A percentile compares a stretch with the other conserved stretches of the same genome.
These are phyloP conservation scores for Silvanus unidentatus DNA, from an alignment of 2,888 invertebrate genomes.

Conservation along the genomic window DNA sequence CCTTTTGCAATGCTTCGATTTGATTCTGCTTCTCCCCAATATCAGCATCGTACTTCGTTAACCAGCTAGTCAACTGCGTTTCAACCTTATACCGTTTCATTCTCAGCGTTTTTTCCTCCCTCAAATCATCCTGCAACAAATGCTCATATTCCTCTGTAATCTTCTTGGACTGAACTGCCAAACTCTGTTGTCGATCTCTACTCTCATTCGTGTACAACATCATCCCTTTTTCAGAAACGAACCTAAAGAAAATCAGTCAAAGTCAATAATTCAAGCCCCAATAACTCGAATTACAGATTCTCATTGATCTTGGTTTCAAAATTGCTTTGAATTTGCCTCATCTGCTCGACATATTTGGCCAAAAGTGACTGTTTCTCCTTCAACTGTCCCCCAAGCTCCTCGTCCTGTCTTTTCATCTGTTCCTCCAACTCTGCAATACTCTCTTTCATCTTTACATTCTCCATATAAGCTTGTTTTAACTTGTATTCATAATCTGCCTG, in stretches of 20 bases:
- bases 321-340: constrained; percentile 23
- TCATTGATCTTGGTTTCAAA: constrained; percentile 23
- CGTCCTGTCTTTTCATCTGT: constrained; percentile 26
- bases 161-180: constrained; percentile 50
- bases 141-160: constrained; percentile 45
- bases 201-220: constrained; percentile 49
- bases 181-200: constrained; percentile 45
- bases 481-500: neutral
- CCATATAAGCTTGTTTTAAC: neutral
- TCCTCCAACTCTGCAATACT: constrained; percentile 25
- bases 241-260: constrained; percentile 10
- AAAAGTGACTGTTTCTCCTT: constrained; percentile 26
- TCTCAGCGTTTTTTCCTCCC: constrained; percentile 51
- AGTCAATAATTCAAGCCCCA: neutral
- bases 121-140: constrained; percentile 47
- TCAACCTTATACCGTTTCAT: constrained; percentile 54
- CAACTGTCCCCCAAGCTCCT: constrained; percentile 29
- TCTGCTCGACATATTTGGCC: constrained; percentile 24
- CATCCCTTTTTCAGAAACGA: constrained; percentile 45
- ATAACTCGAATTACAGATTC: constrained; percentile 21
- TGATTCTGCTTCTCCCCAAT: constrained; percentile 55
- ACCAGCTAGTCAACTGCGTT: constrained; percentile 53
- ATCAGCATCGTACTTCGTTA: constrained; percentile 56
- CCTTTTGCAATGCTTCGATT: constrained; percentile 48
- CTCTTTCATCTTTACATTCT: neutral